Evolutionary conservation across 2,888 invertebrate genomes (phyloP).

Genomic region (Volucella zonaria): DNA sequence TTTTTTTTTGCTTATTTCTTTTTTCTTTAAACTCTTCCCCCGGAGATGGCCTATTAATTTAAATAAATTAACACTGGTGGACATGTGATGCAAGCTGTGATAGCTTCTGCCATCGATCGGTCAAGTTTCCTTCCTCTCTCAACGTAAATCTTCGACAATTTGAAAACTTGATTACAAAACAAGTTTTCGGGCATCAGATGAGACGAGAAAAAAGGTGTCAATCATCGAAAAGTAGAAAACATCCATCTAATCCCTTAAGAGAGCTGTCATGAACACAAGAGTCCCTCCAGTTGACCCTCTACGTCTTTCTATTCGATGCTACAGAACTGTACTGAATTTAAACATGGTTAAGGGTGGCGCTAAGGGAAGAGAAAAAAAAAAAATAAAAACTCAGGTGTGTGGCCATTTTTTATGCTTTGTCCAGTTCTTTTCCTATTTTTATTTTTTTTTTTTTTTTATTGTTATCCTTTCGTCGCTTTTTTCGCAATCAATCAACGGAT

Average conservation of each 20-base stretch:
- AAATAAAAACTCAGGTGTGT: constrained; percentile 53
- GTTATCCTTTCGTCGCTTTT: constrained; percentile 69
- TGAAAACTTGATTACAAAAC: constrained; percentile 13
- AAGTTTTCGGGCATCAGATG: constrained; percentile 39
- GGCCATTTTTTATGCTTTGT: constrained; percentile 42
- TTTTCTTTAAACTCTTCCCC: neutral
- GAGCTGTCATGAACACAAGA: constrained; percentile 64
- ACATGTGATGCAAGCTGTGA: neutral
- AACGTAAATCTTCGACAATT: constrained; percentile 8
- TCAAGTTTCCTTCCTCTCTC: neutral
- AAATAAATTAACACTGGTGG: constrained; percentile 53
- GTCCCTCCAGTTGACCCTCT: neutral
- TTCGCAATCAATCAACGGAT: constrained; percentile 72
- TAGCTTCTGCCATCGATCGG: neutral
- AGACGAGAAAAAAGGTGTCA: constrained; percentile 46
- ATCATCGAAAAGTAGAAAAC: constrained; percentile 47
- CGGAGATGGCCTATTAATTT: constrained; percentile 36
- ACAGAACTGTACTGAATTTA: constrained; percentile 18
- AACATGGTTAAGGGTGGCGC: constrained; percentile 51
- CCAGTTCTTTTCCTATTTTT: constrained; percentile 37
- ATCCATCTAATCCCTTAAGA: constrained; percentile 58
- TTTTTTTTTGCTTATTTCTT: constrained; percentile 4
- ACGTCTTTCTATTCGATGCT: too few relatives aligned
- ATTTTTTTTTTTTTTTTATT: constrained; percentile 37
- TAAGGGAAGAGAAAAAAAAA: constrained; percentile 4